Evolutionary conservation across 2,113 vertebrate genomes (phyloP).

Genomic region (Myotis yumanensis): DNA sequence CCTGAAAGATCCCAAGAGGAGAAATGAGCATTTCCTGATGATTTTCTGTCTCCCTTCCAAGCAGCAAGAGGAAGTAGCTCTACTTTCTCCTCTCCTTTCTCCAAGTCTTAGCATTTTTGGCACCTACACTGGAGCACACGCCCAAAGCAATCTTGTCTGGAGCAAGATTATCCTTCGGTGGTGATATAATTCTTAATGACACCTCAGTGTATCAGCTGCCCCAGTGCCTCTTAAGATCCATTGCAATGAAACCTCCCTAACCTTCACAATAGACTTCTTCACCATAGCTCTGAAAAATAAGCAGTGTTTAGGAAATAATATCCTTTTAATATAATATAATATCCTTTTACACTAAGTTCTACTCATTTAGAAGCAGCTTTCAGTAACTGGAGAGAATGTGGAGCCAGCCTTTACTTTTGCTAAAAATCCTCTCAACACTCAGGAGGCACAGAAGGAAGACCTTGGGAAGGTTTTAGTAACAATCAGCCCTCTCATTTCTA

Average conservation of each 20-base stretch:
- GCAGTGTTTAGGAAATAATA: not conserved
- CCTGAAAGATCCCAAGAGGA: slow-evolving; percentile 58
- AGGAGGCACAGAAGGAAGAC: not conserved
- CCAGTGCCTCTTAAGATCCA: not conserved
- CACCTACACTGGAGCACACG: not conserved
- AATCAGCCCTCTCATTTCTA: not conserved
- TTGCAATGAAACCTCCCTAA: slow-evolving; percentile 15
- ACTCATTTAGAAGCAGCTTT: not conserved
- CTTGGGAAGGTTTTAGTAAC: not conserved
- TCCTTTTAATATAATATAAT: slow-evolving; percentile 14
- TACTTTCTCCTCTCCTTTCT: slow-evolving; percentile 50
- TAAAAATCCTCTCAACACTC: not conserved
- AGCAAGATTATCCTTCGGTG: not conserved
- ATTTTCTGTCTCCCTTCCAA: slow-evolving; percentile 54
- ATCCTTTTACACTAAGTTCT: not conserved
- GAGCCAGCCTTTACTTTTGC: not conserved
- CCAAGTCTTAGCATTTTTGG: slow-evolving; percentile 61
- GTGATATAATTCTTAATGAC: slow-evolving; percentile 43
- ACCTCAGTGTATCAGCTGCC: not conserved
- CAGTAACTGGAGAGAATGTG: not conserved
- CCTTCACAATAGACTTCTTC: slow-evolving; percentile 18
- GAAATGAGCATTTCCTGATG: slow-evolving; percentile 58
- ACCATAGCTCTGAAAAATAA: not conserved
- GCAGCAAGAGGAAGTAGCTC: slow-evolving; percentile 48
- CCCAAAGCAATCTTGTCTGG: slow-evolving; percentile 57